Base-by-base conservation (phyloP, 2,888 invertebrate species). In the Druceiella hillmani region DNA sequence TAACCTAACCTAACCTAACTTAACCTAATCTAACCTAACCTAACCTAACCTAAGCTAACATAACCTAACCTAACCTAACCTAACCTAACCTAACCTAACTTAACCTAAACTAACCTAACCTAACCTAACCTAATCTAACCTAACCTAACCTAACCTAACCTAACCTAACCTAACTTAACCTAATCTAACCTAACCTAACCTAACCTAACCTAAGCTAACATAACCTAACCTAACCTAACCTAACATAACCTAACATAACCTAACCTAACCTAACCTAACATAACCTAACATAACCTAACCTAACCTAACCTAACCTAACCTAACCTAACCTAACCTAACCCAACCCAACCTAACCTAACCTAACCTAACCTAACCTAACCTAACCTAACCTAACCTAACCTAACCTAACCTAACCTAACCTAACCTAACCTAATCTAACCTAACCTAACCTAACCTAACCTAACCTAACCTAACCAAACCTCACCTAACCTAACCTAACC, bases 391-490 rank as follows among this genome's bases (percentile, higher is more conserved):
- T 25, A 25, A 25, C 26, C 26, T 25, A 25, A 25, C 26, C 26
- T 25, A 25, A 25, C 26, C 26, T 25, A 25, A 25, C 26, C 26
- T 25, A 25, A 25, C 26, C 26, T 25, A 25, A 25, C 26, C 26
- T 25, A 25, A 25, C 26, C 26, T 25, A 25, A 25, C 26, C 26
- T 25, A 25, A 25, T 12, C 26, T 30, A 33, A 33, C 33, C 33
- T 33, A 33, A 33, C 33, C 33, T 33, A 33, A 33, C 33, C 36
- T 36, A 36, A 36, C 36, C 36, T 36, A 36, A 36, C 36, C 36
- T 36, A 36, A 36, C 36, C 36, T 36, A 36, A 36, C 36, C 36
- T 36, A 36, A 36, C 36, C 36, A 30, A 36, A 36, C 36, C 36
- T 36, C 29, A 36, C 36, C 36, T 36, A 36, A 36, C 36, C 36